A percentile compares a stretch with the other conserved stretches of the same genome.
phyloP scores from a whole-genome alignment of 2,113 vertebrate species.

The Pachyramphus minor region DNA sequence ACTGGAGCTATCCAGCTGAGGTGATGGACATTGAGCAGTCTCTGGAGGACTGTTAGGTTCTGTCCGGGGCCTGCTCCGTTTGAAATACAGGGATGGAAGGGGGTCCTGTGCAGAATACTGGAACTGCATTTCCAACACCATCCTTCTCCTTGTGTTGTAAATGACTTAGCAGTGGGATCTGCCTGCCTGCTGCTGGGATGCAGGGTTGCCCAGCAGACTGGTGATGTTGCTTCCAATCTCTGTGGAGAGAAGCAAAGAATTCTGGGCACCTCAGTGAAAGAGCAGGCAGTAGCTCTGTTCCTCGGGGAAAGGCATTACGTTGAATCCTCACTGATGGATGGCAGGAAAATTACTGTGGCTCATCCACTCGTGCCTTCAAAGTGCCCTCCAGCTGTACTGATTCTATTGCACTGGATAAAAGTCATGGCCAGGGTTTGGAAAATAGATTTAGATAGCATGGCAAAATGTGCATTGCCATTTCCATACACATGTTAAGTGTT shows the following conservation, averaged over 20 bases:
- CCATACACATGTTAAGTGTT: not conserved
- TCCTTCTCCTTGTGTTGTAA: not conserved
- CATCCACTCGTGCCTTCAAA: not conserved
- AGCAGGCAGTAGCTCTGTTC: not conserved
- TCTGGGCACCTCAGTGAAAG: not conserved
- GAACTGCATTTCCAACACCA: not conserved
- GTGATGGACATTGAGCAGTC: not conserved
- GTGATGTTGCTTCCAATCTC: not conserved
- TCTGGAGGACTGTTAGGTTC: not conserved
- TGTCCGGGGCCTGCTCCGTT: not conserved
- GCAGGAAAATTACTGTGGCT: not conserved
- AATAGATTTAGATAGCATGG: not conserved
- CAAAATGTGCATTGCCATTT: not conserved
- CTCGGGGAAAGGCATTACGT: not conserved
- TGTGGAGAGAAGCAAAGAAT: not conserved
- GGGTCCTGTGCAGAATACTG: not conserved
- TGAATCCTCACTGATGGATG: not conserved
- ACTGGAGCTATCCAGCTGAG: conserved; percentile 22
- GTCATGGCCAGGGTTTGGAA: not conserved
- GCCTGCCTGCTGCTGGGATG: not conserved
- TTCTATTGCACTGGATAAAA: not conserved
- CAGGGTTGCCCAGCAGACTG: not conserved
- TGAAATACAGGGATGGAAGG: not conserved
- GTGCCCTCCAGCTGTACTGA: not conserved
- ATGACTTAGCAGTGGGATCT: not conserved